Evolutionary conservation across 1,140 invertebrate genomes (phyloP), one percentile per base, ranked within the genome.

Genomic region (Eriocheir sinensis): DNA sequence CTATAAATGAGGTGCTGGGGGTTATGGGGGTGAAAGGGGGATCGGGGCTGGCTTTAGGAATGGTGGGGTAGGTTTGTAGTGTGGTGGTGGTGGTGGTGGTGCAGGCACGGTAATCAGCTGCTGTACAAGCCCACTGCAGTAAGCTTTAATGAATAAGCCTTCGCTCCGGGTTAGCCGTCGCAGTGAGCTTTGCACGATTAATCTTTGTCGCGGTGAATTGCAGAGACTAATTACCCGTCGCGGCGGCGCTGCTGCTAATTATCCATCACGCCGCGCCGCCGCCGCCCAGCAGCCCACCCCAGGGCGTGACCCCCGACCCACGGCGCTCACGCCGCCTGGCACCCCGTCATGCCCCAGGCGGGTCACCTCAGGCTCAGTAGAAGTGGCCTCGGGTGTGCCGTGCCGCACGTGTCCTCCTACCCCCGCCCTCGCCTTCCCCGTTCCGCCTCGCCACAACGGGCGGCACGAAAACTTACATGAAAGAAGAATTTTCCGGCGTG

Each of bases 201-300:
- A 60, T 60, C 53, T 60, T 60, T 60, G 53, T 60, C 53, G 53
- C 53, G 53, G 53, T 60, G 53, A 60, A 60, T 60, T 60, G 53
- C 17, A 60, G 17, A 60, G 53, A 60, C 53, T 60, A 60, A 60
- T 60, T 60, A 60, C 53, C 53, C 53, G 21, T 60, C 8, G 53
- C 53, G 27, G 53, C 27, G 53, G 53, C 53, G 53, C 53, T 27
- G 21, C 8, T 60, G 9, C 53, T 60, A 60, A 60, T 60, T 60
- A 60, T 27, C 53, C 53, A 60, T 60, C 53, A 60, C 21, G 53
- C 27, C 53, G 53, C 27, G 8, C 53, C 15, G 44, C 53, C 6
- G 53, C 53, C 53, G 53, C 53, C 27, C 53, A 21, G 2, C 53
- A 4, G 15, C 15, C 44, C 53, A 60, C 17, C 53, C 53, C 53